Evolutionary conservation across 2,797 vertebrate genomes (phyloP), one percentile per base, ranked within the genome.

Genomic region (Lerista edwardsae): DNA sequence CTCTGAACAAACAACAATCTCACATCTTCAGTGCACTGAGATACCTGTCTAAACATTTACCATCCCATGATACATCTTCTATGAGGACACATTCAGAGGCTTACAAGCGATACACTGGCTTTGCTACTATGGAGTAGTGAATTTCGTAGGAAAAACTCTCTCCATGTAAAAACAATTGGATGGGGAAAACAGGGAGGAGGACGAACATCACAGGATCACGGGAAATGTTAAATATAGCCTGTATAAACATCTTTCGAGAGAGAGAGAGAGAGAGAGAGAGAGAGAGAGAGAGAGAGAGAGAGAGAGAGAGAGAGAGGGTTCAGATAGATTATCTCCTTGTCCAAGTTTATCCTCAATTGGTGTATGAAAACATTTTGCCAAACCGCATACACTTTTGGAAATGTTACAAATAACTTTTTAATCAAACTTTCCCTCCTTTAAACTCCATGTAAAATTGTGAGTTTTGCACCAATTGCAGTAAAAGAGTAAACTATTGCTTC

Each of bases 141-240:
- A 7, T 69, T 14, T 14, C 25, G 29, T n/a, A 29, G 59, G 34
- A 29, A 75, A 73, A 39, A 27, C n/a, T 11, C 29, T 17, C n/a
- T 79, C 47, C 36, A 57, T 59, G 15, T 44, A 44, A 85, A 59
- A 61, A 85, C 9, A 80, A 67, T 9, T 75, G 51, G 23, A n/a
- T 23, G 44, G 14, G 62, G 51, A 51, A 80, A 75, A 85, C 75
- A 68, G 34, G 34, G 62, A 44, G 64, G 15, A 44, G 11, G 47
- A 75, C 36, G 41, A 79, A 57, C 27, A 47, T 61, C 61, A n/a
- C n/a, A n/a, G n/a, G 59, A n/a, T 19, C 51, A 47, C 25, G 64
- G 72, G 72, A 85, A 85, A 67, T 69, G 25, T 81, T 86, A 69
- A 75, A 81, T 81, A 81, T 86, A 81, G 25, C 47, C n/a, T 17